Evolutionary conservation across 2,113 vertebrate genomes (phyloP), one percentile per base, ranked within the genome.

Genomic region (Crotophaga sulcirostris): DNA sequence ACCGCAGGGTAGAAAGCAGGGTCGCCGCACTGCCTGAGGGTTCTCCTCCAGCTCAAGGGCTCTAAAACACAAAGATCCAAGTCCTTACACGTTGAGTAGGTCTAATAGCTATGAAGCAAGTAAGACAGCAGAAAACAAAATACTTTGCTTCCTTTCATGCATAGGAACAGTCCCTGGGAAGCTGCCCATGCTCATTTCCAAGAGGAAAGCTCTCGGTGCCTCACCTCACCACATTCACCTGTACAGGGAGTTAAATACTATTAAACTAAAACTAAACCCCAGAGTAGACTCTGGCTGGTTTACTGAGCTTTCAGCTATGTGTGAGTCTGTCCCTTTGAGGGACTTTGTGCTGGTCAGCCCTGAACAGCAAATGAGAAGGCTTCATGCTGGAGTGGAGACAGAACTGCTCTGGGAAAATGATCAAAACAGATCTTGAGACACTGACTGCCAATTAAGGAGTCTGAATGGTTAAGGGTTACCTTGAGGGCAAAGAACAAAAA

Each of bases 381-480:
- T 90, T n/a, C 42, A 31, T 18, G n/a, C 24, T 49, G 36, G 18
- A 72, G 60, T 2, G 4, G 56, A 77, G 45, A 60, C 7, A 80
- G 47, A 89, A 66, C 19, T 42, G 87, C 64, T 70, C 84, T 81
- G 60, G 73, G 64, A 93, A 91, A 82, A 38, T 59, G 75, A 63
- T 10, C 72, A 74, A 26, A 91, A 66, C 81, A 81, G 23, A 95
- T 78, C 73, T 74, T 45, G 77, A 81, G 92, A 69, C 45, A 88
- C 38, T 93, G 84, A 66, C 51, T 0, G 0, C 55, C 76, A 94
- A 72, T 73, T 73, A 90, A 94, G 73, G 4, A 62, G 40, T 29
- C 55, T 74, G 59, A 79, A 73, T 34, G n/a, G 54, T 59, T 69
- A 76, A 31, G 29, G 70, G 63, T 42, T 78, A 70, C 51, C 76